phyloP scores from a whole-genome alignment of 2,113 vertebrate species.

The Tetrax tetrax region DNA sequence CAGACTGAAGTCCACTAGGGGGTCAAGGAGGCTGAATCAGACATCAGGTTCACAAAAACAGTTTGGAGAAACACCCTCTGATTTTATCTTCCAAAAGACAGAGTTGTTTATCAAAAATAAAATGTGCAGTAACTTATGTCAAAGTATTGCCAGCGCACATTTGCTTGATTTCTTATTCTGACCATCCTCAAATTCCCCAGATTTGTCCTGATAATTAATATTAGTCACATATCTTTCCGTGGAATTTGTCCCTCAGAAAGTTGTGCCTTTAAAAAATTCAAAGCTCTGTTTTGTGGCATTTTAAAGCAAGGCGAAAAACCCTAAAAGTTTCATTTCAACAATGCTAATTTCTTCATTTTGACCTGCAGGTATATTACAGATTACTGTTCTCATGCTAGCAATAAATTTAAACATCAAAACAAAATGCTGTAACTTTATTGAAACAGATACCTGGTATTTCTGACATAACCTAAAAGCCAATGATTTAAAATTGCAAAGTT shows the following conservation, averaged over 20 bases:
- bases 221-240: not conserved
- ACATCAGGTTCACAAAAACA: not conserved
- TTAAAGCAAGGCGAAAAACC: not conserved
- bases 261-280: not conserved
- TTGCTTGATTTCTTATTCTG: not conserved
- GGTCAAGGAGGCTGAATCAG: not conserved
- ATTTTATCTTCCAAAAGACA: not conserved
- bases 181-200: not conserved
- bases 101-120: not conserved
- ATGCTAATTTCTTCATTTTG: constrained; percentile 1
- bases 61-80: not conserved
- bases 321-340: not conserved
- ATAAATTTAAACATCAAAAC: constrained; percentile 48
- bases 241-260: not conserved
- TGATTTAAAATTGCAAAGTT: constrained; percentile 20
- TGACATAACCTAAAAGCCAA: constrained; percentile 34
- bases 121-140: not conserved
- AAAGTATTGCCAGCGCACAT: not conserved
- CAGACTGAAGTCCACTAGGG: not conserved
- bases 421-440: constrained; percentile 19
- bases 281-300: not conserved
- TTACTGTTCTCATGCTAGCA: constrained; percentile 5
- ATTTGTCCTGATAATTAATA: not conserved
- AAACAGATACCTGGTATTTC: constrained; percentile 22
- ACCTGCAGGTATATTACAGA: constrained; percentile 9